Conservation (phyloP, 2,888 invertebrate species). For the Melieria crassipennis region DNA sequence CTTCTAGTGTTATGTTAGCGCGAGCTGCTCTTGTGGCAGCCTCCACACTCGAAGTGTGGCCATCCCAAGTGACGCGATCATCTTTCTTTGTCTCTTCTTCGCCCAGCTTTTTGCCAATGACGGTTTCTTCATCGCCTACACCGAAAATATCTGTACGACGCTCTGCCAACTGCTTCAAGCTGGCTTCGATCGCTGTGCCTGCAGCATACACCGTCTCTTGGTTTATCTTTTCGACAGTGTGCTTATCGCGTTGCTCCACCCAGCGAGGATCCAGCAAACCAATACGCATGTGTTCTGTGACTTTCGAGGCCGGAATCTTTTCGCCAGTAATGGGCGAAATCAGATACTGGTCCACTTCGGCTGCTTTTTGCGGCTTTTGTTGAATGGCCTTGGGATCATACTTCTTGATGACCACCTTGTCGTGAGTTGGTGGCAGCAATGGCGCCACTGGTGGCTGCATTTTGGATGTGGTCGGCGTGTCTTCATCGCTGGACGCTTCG, state of each 20-base stretch:
- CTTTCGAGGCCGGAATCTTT: constrained; percentile 95
- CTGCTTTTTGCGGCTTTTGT: constrained; percentile 71
- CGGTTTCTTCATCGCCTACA: constrained; percentile 97
- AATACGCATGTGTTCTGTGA: constrained; percentile 98
- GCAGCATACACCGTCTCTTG: constrained; percentile 75
- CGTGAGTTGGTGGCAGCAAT: constrained; percentile 86
- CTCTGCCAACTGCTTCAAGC: constrained; percentile 94
- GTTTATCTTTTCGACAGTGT: constrained; percentile 91
- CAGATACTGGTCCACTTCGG: constrained; percentile 85
- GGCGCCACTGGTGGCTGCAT: constrained; percentile 66
- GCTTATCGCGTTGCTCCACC: constrained; percentile 96
- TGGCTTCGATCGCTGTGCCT: constrained; percentile 93
- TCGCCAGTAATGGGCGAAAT: constrained; percentile 99
- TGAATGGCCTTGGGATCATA: constrained; percentile 92
- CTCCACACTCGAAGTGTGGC: constrained; percentile 96
- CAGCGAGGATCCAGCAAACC: constrained; percentile 95
- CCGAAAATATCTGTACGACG: constrained; percentile 99
- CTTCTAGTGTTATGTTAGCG: constrained; percentile 94
- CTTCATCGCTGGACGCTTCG: constrained; percentile 84
- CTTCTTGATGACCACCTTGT: constrained; percentile 94
- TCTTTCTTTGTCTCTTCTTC: constrained; percentile 87
- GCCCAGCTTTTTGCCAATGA: constrained; percentile 98
- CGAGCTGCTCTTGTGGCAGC: constrained; percentile 93
- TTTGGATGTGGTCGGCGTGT: constrained; percentile 66
- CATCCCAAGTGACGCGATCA: constrained; percentile 97